Conservation (phyloP, 2,888 invertebrate species). For the Crocallis elinguaria region DNA sequence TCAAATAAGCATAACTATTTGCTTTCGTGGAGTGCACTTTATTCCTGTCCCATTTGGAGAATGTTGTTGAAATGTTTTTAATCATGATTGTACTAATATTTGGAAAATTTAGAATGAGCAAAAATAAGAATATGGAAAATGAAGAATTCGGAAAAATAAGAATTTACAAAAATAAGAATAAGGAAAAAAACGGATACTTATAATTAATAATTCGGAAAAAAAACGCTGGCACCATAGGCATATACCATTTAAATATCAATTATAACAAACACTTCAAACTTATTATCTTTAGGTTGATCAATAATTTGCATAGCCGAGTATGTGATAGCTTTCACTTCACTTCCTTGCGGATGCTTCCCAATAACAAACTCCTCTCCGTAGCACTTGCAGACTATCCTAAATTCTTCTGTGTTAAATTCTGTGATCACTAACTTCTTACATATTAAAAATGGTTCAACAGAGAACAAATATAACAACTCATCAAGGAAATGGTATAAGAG, state of each 20-base stretch:
- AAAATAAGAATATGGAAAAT: no score
- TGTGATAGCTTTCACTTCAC: slow-evolving; percentile 99
- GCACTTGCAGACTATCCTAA: slow-evolving; percentile 91
- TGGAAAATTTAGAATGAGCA: no score
- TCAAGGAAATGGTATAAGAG: slow-evolving; percentile 97
- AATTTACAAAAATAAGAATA: neutral
- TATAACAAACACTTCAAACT: slow-evolving; percentile 97
- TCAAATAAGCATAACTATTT: no score
- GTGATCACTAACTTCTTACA: slow-evolving; percentile 94
- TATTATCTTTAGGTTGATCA: slow-evolving; percentile 87
- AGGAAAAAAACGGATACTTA: neutral
- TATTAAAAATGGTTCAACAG: slow-evolving; percentile 95
- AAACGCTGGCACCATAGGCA: neutral
- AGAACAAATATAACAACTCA: slow-evolving; percentile 96
- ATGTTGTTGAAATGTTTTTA: no score
- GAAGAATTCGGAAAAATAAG: no score
- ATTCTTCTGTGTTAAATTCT: slow-evolving; percentile 93
- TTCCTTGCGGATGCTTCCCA: slow-evolving; percentile 97
- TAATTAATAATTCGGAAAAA: neutral
- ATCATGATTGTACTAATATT: no score
- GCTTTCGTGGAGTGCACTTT: no score
- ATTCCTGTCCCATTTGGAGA: no score
- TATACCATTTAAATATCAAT: slow-evolving; percentile 91
- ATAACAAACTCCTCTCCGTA: slow-evolving; percentile 98
- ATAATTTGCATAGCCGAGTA: slow-evolving; percentile 99